These are phyloP conservation scores for Calycopis cecrops DNA, from an alignment of 1,140 invertebrate genomes.

Conservation along the genomic window DNA sequence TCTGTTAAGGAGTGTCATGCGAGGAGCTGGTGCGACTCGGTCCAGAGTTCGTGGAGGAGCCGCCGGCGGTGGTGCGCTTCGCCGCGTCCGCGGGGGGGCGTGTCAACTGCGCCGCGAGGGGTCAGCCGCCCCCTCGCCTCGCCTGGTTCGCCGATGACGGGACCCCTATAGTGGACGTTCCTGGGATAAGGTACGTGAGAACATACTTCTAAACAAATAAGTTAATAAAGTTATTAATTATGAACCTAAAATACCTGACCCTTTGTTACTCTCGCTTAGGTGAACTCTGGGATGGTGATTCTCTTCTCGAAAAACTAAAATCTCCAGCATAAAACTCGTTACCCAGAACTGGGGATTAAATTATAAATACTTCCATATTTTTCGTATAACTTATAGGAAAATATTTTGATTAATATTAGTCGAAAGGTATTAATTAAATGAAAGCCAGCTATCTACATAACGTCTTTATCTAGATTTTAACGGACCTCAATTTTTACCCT, in stretches of 20 bases:
- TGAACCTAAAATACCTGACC: background rate
- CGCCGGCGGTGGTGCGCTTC: constrained; percentile 38
- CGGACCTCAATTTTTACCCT: background rate
- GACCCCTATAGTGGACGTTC: constrained; percentile 27
- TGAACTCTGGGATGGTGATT: too few relatives aligned
- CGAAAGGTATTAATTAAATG: background rate
- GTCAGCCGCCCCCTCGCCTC: constrained; percentile 36
- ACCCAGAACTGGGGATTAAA: too few relatives aligned
- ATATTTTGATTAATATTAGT: too few relatives aligned
- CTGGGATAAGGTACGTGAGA: constrained; percentile 32
- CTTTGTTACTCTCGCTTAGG: too few relatives aligned
- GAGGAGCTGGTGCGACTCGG: constrained; percentile 22
- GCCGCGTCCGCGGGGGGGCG: constrained; percentile 31
- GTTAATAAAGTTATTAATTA: too few relatives aligned
- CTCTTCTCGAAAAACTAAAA: background rate
- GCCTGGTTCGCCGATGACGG: constrained; percentile 47
- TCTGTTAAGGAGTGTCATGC: constrained; percentile 2
- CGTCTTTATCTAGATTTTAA: background rate
- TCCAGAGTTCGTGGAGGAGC: constrained; percentile 38
- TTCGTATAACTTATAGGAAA: too few relatives aligned
- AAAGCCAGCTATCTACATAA: background rate
- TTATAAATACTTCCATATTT: too few relatives aligned
- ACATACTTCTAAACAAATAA: background rate
- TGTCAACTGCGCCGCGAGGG: constrained; percentile 41
- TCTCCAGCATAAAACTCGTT: background rate